These are phyloP conservation scores for Calameuta pallipes DNA, from an alignment of 2,888 invertebrate genomes.

Conservation along the genomic window DNA sequence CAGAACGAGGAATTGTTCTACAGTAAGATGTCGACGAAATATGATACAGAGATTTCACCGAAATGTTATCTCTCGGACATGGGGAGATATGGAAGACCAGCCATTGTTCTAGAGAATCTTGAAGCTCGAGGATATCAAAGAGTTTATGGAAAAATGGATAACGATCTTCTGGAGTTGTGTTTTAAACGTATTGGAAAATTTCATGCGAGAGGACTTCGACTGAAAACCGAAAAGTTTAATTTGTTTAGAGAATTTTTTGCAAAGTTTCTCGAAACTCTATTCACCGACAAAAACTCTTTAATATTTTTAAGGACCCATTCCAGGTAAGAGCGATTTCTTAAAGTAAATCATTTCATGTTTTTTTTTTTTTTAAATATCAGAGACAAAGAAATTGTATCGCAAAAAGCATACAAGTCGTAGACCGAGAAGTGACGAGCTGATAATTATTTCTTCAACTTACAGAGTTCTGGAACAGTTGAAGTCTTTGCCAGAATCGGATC, in stretches of 20 bases:
- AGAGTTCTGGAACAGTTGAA: background rate
- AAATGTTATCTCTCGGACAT: conserved; percentile 53
- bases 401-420: background rate
- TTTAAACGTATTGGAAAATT: conserved; percentile 45
- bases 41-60: conserved; percentile 40
- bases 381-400: background rate
- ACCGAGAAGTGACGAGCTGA: background rate
- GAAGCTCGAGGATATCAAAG: conserved; percentile 39
- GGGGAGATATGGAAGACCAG: conserved; percentile 53
- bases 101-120: conserved; percentile 55
- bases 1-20: conserved; percentile 59
- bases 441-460: background rate
- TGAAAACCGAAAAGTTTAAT: conserved; percentile 38
- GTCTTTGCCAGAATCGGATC: conserved; percentile 10
- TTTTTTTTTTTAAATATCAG: background rate
- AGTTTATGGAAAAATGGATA: conserved; percentile 36
- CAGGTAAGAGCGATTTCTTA: background rate
- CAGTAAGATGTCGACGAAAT: conserved; percentile 39
- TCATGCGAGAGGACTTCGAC: conserved; percentile 47
- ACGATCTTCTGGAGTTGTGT: conserved; percentile 45
- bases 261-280: conserved; percentile 41
- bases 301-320: background rate
- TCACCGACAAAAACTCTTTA: background rate
- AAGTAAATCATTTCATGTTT: background rate
- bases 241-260: conserved; percentile 50